Percentiles rank a stretch among this genome's conserved stretches.
Evolutionary conservation across 1,140 invertebrate species (phyloP).

Genomic region (Pygmarrhopalites habei): DNA sequence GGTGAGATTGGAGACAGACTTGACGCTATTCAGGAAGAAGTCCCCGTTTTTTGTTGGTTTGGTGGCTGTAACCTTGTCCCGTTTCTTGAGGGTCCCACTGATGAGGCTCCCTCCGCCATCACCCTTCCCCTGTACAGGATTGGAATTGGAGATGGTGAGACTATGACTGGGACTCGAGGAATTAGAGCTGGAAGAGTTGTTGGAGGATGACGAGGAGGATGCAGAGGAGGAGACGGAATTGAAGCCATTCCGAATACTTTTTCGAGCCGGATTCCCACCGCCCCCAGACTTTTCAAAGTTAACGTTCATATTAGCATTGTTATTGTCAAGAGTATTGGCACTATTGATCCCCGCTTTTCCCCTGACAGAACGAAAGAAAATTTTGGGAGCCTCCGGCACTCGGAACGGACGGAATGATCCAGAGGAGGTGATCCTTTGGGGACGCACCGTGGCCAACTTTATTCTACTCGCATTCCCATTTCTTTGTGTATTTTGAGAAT

Average conservation of each 20-base stretch:
- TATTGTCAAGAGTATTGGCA: slow-evolving; percentile 18
- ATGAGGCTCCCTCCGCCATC: too few species aligned
- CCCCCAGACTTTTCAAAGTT: slow-evolving; percentile 5
- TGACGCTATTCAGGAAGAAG: too few species aligned
- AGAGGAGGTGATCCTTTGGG: slow-evolving; percentile 32
- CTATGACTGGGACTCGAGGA: neutral
- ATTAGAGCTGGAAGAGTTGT: neutral
- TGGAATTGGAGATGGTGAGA: too few species aligned
- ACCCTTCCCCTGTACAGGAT: too few species aligned
- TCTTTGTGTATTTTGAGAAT: neutral
- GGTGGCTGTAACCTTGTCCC: too few species aligned
- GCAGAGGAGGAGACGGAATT: too few species aligned
- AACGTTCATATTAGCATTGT: slow-evolving; percentile 15
- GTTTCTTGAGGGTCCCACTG: too few species aligned
- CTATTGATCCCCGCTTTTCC: slow-evolving; percentile 17
- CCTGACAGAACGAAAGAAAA: slow-evolving; percentile 36
- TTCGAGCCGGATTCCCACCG: neutral
- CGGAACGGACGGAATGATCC: slow-evolving; percentile 37
- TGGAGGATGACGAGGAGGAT: neutral
- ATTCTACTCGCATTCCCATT: slow-evolving; percentile 5
- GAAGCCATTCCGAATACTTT: neutral
- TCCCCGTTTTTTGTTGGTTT: too few species aligned
- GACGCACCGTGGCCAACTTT: slow-evolving; percentile 36
- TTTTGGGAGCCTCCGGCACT: slow-evolving; percentile 36
- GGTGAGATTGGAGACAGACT: too few species aligned